phyloP scores from a whole-genome alignment of 2,888 invertebrate genomes.

The Lordiphosa fenestrarum region DNA sequence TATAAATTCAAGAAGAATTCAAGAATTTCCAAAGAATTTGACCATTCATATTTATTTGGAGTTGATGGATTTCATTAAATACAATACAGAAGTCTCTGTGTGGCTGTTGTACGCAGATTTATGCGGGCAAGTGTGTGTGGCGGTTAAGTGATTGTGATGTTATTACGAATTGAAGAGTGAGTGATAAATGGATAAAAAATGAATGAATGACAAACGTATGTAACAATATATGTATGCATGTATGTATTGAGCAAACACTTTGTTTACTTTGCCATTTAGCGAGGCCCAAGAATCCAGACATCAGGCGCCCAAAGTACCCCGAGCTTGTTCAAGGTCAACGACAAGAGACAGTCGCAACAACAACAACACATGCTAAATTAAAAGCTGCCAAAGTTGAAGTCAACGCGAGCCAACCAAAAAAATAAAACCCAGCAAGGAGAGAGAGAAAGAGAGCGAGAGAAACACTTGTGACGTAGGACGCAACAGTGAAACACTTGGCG shows the following conservation, averaged over 20 bases:
- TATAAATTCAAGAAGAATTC: too few relatives aligned
- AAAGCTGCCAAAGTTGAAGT: constrained; percentile 1
- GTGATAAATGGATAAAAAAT: too few relatives aligned
- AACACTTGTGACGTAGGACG: constrained; percentile 1
- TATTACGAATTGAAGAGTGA: too few relatives aligned
- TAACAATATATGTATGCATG: background rate
- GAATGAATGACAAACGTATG: background rate
- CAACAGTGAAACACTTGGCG: background rate
- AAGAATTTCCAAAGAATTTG: too few relatives aligned
- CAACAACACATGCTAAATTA: constrained; percentile 12
- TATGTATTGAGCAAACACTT: constrained; percentile 30
- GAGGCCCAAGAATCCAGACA: background rate
- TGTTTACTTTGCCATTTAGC: constrained; percentile 19
- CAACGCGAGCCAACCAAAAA: background rate
- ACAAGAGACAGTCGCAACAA: constrained; percentile 14
- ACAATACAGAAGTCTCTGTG: too few relatives aligned
- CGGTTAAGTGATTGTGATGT: too few relatives aligned
- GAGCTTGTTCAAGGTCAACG: constrained; percentile 71
- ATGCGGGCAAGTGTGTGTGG: too few relatives aligned
- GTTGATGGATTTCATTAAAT: too few relatives aligned
- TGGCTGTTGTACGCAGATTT: too few relatives aligned
- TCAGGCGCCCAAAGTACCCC: constrained; percentile 20
- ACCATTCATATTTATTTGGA: too few relatives aligned
- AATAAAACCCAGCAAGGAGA: too few relatives aligned
- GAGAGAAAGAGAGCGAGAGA: background rate